Base-by-base conservation (phyloP, 2,888 invertebrate species). In the Ypsolopha scabrella region DNA sequence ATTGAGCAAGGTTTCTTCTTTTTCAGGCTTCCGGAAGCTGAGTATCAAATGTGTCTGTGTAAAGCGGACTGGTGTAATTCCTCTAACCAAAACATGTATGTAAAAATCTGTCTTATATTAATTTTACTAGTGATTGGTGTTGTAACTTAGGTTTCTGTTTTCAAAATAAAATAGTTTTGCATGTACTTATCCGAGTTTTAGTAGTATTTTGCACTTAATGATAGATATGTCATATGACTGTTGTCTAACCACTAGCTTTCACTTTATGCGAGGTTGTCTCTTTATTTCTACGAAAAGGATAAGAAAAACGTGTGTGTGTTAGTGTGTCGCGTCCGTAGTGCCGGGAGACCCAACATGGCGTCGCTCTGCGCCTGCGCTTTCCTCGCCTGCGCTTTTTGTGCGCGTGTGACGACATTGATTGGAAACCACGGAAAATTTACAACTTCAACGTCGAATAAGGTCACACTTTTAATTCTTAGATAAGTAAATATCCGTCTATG, bases 281-380 rank as follows among this genome's bases (percentile, higher is more conserved):
- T 80, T 68, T 81, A 75, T 80, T 80, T 86, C 85, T 76, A 72
- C 77, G 85, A 83, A 85, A 81, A 82, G 79, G 80, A 78, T 74
- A 83, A 85, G 81, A 83, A 86, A 64, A 51, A 45, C 7, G 43
- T 74, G 77, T 77, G 72, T 78, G 74, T 83, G 85, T 83, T 69
- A 86, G 85, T 86, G 77, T 79, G 82, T 65, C 85, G 80, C 72
- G 80, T 79, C 81, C 80, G 82, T 51, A 41, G 52, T 11, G 39
- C 52, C 36, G 41, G 49, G 45, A 14, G 41, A 47, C 55, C 55
- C 53, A 54, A 55, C 53, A 55, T 53, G 57, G 54, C 50, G 14
- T 48, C 50, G 37, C 41, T 33, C 46, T 48, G 36, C 51, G 70
- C 68, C 75, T 61, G 60, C 49, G 43, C 51, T 37, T 51, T 60